Evolutionary conservation across 2,113 vertebrate species (phyloP).

Genomic region (Corythaixoides concolor): DNA sequence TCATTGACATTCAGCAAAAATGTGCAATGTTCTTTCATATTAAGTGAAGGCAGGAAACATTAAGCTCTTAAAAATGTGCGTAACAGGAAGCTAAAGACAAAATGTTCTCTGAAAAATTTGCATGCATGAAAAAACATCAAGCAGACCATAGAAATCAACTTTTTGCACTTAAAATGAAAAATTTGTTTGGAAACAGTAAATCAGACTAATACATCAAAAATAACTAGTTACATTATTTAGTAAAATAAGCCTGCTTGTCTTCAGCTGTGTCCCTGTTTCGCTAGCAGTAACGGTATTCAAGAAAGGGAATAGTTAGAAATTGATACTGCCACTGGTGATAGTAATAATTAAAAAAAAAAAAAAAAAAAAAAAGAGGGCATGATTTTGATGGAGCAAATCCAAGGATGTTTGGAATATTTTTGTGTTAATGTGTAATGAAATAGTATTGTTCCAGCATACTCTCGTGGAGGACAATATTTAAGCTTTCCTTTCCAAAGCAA

Average conservation of each 20-base stretch:
- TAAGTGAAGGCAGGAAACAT: conserved; percentile 62
- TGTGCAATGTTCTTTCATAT: conserved; percentile 54
- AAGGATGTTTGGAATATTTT: conserved; percentile 50
- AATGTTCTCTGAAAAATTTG: conserved; percentile 46
- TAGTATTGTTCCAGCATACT: background rate
- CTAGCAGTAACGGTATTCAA: background rate
- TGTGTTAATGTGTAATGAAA: conserved; percentile 29
- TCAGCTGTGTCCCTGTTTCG: background rate
- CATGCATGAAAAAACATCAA: conserved; percentile 58
- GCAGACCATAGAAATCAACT: conserved; percentile 26
- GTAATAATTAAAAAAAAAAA: background rate
- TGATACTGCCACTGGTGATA: background rate
- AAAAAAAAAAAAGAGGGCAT: background rate
- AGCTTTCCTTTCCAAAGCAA: conserved; percentile 32
- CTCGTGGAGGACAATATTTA: conserved; percentile 35
- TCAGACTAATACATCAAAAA: conserved; percentile 57
- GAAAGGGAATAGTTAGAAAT: background rate
- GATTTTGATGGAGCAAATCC: conserved; percentile 13
- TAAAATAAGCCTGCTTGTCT: conserved; percentile 39
- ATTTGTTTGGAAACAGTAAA: conserved; percentile 50
- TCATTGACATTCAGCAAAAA: conserved; percentile 60
- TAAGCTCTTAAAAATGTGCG: conserved; percentile 61
- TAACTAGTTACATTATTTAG: conserved; percentile 49
- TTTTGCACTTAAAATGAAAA: conserved; percentile 53
- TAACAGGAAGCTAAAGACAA: conserved; percentile 46